These are phyloP conservation scores for Callochromis pleurospilus DNA, from an alignment of 2,113 vertebrate genomes.

Conservation along the genomic window DNA sequence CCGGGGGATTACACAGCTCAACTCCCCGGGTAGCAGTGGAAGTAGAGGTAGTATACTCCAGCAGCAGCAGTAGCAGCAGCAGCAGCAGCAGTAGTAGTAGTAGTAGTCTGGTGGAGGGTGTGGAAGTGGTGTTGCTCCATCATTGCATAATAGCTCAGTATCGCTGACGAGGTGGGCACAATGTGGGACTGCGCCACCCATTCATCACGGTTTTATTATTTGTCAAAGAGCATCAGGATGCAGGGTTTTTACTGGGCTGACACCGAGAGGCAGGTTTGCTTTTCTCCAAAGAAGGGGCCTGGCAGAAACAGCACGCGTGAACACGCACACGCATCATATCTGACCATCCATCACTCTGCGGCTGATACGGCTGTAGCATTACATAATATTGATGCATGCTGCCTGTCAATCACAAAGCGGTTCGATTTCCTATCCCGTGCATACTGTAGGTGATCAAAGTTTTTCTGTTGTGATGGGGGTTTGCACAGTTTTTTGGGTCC, in stretches of 20 bases:
- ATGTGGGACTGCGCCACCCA: slow-evolving; percentile 42
- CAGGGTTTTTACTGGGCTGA: slow-evolving; percentile 26
- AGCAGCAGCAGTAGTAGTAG: background rate
- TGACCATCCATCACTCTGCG: slow-evolving; percentile 28
- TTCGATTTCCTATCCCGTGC: background rate
- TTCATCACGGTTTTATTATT: slow-evolving; percentile 59
- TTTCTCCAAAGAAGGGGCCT: background rate
- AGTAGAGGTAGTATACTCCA: slow-evolving; percentile 11
- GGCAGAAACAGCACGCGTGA: background rate
- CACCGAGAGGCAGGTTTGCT: slow-evolving; percentile 12
- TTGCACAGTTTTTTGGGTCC: background rate
- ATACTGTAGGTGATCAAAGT: background rate
- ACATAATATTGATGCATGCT: slow-evolving; percentile 31
- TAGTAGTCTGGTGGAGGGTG: background rate
- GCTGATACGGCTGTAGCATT: slow-evolving; percentile 14
- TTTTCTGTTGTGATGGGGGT: background rate
- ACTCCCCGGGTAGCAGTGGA: slow-evolving; percentile 41
- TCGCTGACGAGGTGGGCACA: slow-evolving; percentile 34
- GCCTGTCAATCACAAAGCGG: slow-evolving; percentile 17
- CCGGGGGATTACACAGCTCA: slow-evolving; percentile 60
- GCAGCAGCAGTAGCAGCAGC: background rate
- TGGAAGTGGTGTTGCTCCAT: slow-evolving; percentile 32
- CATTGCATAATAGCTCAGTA: slow-evolving; percentile 33
- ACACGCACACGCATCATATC: background rate
- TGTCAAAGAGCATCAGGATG: slow-evolving; percentile 47